Evolutionary conservation across 1,140 invertebrate genomes (phyloP), one percentile per base, ranked within the genome.

Genomic region (Trichoplusia ni): DNA sequence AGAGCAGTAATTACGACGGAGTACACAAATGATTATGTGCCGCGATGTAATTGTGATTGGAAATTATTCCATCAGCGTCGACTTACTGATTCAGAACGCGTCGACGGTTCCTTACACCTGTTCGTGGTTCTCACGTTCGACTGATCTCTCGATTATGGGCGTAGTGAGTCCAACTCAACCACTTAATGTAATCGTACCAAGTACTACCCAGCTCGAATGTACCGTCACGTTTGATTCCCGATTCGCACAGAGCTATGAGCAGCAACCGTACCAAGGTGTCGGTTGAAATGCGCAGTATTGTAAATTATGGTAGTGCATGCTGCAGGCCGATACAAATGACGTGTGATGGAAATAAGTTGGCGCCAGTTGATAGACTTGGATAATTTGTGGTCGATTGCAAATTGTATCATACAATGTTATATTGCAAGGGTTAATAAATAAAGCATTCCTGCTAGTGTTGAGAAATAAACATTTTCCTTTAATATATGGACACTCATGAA

Each of bases 81-180:
- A 29, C 29, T 51, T 16, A 40, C 9, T 18, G 13, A 67, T 46
- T 49, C 37, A 60, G 47, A 27, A 31, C 54, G 33, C 29, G 9
- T 35, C 18, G 21, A 27, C 40, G 31, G 38, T 33, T 40, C 35
- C 37, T 37, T 65, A 40, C 68, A 70, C 68, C 68, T 70, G 68
- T 66, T 59, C 44, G 37, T 46, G 58, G 53, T 70, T 70, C 68
- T 44, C 37, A 58, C 54, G 54, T 33, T 56, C 63, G 14, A 54
- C 11, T 33, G 25, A 44, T 14, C 14, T 21, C 35, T 25, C 40
- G 37, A 58, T 58, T 58, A 58, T 31, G 25, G 23, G 14, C 38
- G 18, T 18, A 18, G 27, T 29, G 2, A 8, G 19, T 38, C 51
- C 37, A 23, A 40, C 13, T 18, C 11, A 27, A 40, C 33, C 23